Conservation (phyloP, 2,797 vertebrate species). For the Harpagifer antarcticus region DNA sequence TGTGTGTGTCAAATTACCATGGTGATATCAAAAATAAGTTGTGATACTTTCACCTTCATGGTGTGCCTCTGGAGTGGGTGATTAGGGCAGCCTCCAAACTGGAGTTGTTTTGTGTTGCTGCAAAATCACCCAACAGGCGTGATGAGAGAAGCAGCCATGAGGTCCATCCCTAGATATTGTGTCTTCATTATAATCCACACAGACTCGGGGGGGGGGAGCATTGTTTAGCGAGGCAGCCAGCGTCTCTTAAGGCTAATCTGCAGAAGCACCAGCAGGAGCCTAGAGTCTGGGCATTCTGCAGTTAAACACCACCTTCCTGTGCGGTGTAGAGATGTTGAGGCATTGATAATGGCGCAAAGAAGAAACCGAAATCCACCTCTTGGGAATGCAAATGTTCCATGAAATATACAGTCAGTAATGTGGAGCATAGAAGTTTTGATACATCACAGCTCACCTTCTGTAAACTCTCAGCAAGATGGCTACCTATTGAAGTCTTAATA, state of each 20-base stretch:
- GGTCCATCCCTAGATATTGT: slow-evolving; percentile 66
- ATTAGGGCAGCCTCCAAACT: slow-evolving; percentile 61
- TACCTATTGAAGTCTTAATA: slow-evolving; percentile 60
- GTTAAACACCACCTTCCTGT: slow-evolving; percentile 44
- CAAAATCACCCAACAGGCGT: slow-evolving; percentile 42
- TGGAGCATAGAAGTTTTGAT: slow-evolving; percentile 22
- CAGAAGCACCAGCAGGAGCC: slow-evolving; percentile 53
- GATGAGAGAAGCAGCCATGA: slow-evolving; percentile 62
- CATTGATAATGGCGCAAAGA: slow-evolving; percentile 50
- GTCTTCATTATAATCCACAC: slow-evolving; percentile 79
- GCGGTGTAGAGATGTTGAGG: slow-evolving; percentile 36
- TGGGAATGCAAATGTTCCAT: slow-evolving; percentile 49
- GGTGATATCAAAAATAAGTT: slow-evolving; percentile 10
- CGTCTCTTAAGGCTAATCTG: slow-evolving; percentile 66
- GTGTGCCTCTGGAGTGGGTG: slow-evolving; percentile 48
- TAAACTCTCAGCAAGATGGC: slow-evolving; percentile 28
- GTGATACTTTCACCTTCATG: slow-evolving; percentile 49
- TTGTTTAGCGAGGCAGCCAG: slow-evolving; percentile 67
- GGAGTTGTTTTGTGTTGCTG: slow-evolving; percentile 31
- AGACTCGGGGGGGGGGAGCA: slow-evolving; percentile 50
- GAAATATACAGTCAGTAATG: slow-evolving; percentile 41
- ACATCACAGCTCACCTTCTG: slow-evolving; percentile 47
- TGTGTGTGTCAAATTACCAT: slow-evolving; percentile 19
- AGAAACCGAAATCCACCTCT: slow-evolving; percentile 41
- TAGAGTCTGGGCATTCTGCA: slow-evolving; percentile 41